Evolutionary conservation across 2,797 vertebrate genomes (phyloP), one percentile per base, ranked within the genome.

Genomic region (Semaprochilodus insignis): DNA sequence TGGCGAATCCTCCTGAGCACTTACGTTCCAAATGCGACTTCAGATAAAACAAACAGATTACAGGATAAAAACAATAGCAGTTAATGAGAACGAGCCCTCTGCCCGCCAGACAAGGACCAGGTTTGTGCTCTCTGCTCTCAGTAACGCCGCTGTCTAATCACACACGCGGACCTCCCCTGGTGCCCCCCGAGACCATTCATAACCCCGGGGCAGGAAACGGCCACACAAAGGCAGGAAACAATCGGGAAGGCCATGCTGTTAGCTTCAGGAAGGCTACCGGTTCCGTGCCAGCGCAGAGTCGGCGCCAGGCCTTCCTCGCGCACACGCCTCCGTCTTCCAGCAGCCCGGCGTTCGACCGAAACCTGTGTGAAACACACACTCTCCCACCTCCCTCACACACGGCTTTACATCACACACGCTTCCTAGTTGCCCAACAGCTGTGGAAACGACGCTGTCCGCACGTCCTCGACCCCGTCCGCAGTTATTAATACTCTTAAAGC

Each of bases 211-310:
- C 87, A 94, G 94, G 93, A 96, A 95, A 90, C 88, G 81, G 54
- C 86, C 83, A 83, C 85, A 96, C 94, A 97, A 96, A 94, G 86
- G 89, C 90, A 92, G 95, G 95, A 96, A 95, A 94, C 91, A 94
- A 96, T 95, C 90, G 93, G 94, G 94, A 96, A 95, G 94, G 90
- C 69, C 67, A 88, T 91, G 91, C 90, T 87, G 74, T 91, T 93
- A 91, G 90, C 90, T 94, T 84, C 70, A 71, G 79, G 87, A 88
- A 90, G 90, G 80, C 83, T 40, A 87, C 82, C 88, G 87, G 90
- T 83, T 85, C 69, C 31, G 25, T 21, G 75, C 82, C 16, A 65
- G 87, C 85, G 85, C 81, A 62, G 81, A 86, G 81, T 57, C 77
- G 84, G 87, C 62, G 82, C 27, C 85, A 83, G 60, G 19, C 80